Base-by-base conservation (phyloP, 2,888 invertebrate genomes). In the Arrhopalites spinosus region DNA sequence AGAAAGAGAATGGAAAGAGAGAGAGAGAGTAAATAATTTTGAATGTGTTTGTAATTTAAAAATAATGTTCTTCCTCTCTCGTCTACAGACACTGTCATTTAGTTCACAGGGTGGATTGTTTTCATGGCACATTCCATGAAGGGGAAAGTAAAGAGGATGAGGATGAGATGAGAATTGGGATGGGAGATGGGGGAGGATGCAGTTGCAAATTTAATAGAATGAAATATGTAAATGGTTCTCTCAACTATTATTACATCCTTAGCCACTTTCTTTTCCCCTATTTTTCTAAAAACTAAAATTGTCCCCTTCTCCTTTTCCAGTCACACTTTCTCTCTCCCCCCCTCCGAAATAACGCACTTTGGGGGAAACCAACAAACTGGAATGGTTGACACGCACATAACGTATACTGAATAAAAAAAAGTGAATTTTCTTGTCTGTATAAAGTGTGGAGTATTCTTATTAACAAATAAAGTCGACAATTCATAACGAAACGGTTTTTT, bases 211-310 rank as follows among this genome's bases (percentile, higher is more conserved):
- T 50, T 50, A 50, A 50, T 50, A 50, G 50, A 50, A 50, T 50
- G 50, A 50, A 50, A 50, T 50, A 50, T 50, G 50, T 50, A 50
- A 15, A 50, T 50, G 50, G 50, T 50, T 3, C 50, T 50, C 50
- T 50, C 17, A n/a, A 50, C 50, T 50, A 50, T 50, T 50, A 50
- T 50, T 50, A 50, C 50, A 50, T 50, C 50, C 50, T 50, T 50
- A 50, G 50, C 50, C 50, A 50, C 50, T 50, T 50, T 50, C 50
- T n/a, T 17, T 36, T 36, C 11, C 11, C 50, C n/a, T 3, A 8
- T 50, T 50, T 50, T 8, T 50, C 8, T 50, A 50, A 45, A 45
- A 45, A 11, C 15, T 15, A 7, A 45, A 17, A 50, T 50, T n/a
- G 15, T 50, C 50, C 50, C 3, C 50, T 17, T 15, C n/a, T 17